phyloP scores from a whole-genome alignment of 2,888 invertebrate genomes.

The Trachelus stipa region DNA sequence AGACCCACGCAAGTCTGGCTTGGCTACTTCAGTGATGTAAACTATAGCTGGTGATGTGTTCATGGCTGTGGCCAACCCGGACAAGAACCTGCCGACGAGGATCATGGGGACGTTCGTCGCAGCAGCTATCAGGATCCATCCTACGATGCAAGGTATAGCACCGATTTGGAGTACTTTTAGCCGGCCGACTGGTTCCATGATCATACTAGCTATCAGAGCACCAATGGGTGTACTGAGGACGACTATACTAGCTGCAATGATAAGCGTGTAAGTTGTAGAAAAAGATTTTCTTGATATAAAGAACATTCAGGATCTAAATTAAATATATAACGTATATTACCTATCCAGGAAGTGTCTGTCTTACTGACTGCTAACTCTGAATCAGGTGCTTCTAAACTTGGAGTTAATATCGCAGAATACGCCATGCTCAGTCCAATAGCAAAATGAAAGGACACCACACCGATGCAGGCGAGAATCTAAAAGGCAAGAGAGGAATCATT shows the following conservation, averaged over 20 bases:
- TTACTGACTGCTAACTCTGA: constrained; percentile 54
- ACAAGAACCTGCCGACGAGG: constrained; percentile 69
- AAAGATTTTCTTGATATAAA: too few relatives aligned
- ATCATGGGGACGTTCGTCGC: constrained; percentile 69
- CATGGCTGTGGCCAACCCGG: constrained; percentile 71
- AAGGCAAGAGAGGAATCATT: constrained; percentile 6
- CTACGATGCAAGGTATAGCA: constrained; percentile 69
- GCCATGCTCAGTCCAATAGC: constrained; percentile 73
- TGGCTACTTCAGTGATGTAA: constrained; percentile 73
- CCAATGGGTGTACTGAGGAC: constrained; percentile 71
- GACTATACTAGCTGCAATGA: constrained; percentile 69
- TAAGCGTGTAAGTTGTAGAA: not conserved
- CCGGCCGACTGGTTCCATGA: constrained; percentile 71
- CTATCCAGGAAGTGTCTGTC: constrained; percentile 69
- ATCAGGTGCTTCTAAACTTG: constrained; percentile 65
- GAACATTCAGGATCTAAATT: not conserved
- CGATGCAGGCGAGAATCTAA: constrained; percentile 69
- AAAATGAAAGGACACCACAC: constrained; percentile 71
- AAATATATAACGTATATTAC: constrained; percentile 50
- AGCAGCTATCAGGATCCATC: constrained; percentile 71
- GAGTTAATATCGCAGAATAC: constrained; percentile 71
- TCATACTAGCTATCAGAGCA: constrained; percentile 69
- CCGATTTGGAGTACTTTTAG: constrained; percentile 71
- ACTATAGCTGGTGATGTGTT: constrained; percentile 73
- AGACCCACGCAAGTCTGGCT: constrained; percentile 73